Base-by-base conservation (phyloP, 2,797 vertebrate species). In the Argyrosomus regius region DNA sequence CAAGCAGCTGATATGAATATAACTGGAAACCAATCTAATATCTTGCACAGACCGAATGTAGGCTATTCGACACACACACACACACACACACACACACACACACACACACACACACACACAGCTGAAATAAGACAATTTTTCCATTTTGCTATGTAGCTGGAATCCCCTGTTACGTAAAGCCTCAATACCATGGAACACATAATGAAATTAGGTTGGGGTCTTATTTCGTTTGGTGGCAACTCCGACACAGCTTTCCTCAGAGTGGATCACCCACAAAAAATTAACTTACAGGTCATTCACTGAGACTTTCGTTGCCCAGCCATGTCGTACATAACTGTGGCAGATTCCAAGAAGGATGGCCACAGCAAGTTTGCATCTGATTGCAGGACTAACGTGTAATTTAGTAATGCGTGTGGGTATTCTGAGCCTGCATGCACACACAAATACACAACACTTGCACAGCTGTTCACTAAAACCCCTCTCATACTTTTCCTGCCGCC, bases 161-260 rank as follows among this genome's bases (percentile, higher is more conserved):
- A 93, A 94, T 94, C 90, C 85, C 68, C 80, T 86, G 77, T 94
- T 92, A 89, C 88, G 69, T 92, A 93, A 93, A 93, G 88, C 77
- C 69, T 83, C 81, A 76, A 91, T 90, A 90, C 87, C 79, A 81
- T 90, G 87, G 91, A 93, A 90, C 80, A 87, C 84, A 82, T 88
- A 88, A 91, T 83, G 80, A 92, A 87, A 89, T 92, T 91, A 90
- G 52, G 35, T 84, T 78, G 54, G 80, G 75, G 65, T 93, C 85
- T 85, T 72, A 83, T 89, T 92, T 89, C 75, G 26, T 89, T 89
- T 86, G 78, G 80, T 87, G 89, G 78, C 78, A 83, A 74, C 79
- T 88, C 78, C 35, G 13, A 62, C 64, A 50, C 65, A 85, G 72
- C 62, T 64, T 87, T 83, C 69, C 79, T 78, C 60, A 52, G 18